Percentiles rank a stretch among this genome's conserved stretches.
phyloP scores from a whole-genome alignment of 1,140 invertebrate genomes.

The Artemia franciscana region DNA sequence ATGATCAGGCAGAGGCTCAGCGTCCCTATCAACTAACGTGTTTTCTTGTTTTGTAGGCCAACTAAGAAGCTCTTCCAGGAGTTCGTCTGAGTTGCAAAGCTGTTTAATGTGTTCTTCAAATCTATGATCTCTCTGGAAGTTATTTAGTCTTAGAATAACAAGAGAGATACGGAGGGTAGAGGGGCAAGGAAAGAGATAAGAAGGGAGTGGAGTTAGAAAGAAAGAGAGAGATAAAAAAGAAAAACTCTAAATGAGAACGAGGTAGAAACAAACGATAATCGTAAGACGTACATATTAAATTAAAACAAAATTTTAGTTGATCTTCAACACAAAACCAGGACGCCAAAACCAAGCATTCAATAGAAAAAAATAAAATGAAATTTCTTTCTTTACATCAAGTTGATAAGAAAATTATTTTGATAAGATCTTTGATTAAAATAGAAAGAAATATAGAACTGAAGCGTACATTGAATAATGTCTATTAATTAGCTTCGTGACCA shows the following conservation, averaged over 20 bases:
- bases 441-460: too few species aligned
- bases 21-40: constrained; percentile 50
- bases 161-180: neutral
- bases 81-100: constrained; percentile 28
- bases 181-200: neutral
- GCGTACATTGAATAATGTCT: too few species aligned
- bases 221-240: constrained; percentile 3
- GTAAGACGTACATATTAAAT: neutral
- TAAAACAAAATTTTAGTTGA: too few species aligned
- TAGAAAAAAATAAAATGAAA: too few species aligned
- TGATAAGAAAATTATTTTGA: too few species aligned
- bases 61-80: constrained; percentile 75
- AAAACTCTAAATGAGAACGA: constrained; percentile 5
- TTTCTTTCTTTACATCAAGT: too few species aligned
- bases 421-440: too few species aligned
- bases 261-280: neutral
- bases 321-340: too few species aligned
- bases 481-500: too few species aligned
- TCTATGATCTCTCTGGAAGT: constrained; percentile 52
- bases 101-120: constrained; percentile 43
- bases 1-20: constrained; percentile 72
- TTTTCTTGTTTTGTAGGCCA: constrained; percentile 76
- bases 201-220: neutral
- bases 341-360: too few species aligned
- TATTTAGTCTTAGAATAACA: too few species aligned